These are phyloP conservation scores for Taenioides sp. DNA, from an alignment of 2,797 vertebrate genomes.

Conservation along the genomic window DNA sequence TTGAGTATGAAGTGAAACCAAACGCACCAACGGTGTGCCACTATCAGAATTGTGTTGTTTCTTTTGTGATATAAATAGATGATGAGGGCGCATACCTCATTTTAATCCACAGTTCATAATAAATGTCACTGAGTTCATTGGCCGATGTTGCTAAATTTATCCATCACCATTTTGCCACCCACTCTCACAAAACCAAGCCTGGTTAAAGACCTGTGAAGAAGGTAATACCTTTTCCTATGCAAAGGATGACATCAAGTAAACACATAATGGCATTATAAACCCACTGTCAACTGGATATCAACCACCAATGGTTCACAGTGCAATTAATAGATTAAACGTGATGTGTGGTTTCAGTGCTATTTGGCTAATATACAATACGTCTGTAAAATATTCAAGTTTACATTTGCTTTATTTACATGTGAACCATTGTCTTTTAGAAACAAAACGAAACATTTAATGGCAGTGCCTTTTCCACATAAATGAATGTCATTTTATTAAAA, in stretches of 20 bases:
- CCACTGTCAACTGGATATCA: slow-evolving; percentile 51
- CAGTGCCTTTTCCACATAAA: slow-evolving; percentile 27
- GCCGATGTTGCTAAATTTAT: not conserved
- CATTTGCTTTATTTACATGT: slow-evolving; percentile 26
- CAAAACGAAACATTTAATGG: slow-evolving; percentile 29
- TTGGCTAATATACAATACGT: not conserved
- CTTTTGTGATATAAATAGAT: not conserved
- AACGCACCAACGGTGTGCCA: not conserved
- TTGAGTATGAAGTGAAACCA: not conserved
- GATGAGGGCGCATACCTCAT: not conserved
- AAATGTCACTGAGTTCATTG: not conserved
- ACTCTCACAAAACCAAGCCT: slow-evolving; percentile 61
- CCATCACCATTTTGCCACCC: not conserved
- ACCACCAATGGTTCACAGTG: slow-evolving; percentile 66
- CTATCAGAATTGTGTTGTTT: not conserved
- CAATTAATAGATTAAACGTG: not conserved
- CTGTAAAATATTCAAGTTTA: not conserved
- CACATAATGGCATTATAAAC: slow-evolving; percentile 54
- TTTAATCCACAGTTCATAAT: not conserved
- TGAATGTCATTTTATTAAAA: slow-evolving; percentile 50
- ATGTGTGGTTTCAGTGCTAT: not conserved
- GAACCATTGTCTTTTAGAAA: slow-evolving; percentile 65
- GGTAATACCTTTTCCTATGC: slow-evolving; percentile 74
- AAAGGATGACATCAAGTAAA: slow-evolving; percentile 61
- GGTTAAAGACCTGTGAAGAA: slow-evolving; percentile 81